Evolutionary conservation across 2,888 invertebrate genomes (phyloP).

Genomic region (Troides oblongomaculatus): DNA sequence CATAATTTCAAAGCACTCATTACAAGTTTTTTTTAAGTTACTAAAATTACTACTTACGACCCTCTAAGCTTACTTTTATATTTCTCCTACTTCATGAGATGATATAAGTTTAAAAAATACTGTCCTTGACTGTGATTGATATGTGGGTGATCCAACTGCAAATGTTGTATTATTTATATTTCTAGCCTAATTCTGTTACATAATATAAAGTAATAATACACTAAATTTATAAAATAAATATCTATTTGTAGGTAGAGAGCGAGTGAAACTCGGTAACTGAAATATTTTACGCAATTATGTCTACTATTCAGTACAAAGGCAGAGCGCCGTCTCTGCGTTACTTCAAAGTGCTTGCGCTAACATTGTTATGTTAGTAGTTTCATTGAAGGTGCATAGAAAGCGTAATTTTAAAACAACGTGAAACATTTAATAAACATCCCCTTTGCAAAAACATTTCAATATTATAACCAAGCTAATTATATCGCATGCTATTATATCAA

Average conservation of each 20-base stretch:
- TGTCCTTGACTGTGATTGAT: too few species aligned
- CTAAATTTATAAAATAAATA: background rate
- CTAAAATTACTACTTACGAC: too few species aligned
- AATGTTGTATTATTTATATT: background rate
- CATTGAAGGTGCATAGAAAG: background rate
- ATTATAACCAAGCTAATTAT: too few species aligned
- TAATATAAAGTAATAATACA: background rate
- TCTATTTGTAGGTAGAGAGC: background rate
- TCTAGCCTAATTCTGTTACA: background rate
- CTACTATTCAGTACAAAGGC: background rate
- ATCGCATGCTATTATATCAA: too few species aligned
- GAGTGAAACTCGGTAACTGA: background rate
- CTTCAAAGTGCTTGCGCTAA: slow-evolving; percentile 2
- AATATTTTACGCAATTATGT: slow-evolving; percentile 1
- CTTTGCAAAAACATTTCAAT: background rate
- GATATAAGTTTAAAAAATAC: background rate
- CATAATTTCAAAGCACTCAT: too few species aligned
- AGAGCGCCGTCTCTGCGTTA: background rate
- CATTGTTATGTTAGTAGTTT: slow-evolving; percentile 4
- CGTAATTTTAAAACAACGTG: background rate
- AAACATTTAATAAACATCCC: background rate
- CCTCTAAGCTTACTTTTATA: too few species aligned
- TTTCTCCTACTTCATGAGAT: background rate
- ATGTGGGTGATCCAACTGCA: background rate
- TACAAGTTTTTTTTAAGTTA: too few species aligned